phyloP scores from a whole-genome alignment of 1,140 invertebrate genomes.

The Philotrypesis tridentata region DNA sequence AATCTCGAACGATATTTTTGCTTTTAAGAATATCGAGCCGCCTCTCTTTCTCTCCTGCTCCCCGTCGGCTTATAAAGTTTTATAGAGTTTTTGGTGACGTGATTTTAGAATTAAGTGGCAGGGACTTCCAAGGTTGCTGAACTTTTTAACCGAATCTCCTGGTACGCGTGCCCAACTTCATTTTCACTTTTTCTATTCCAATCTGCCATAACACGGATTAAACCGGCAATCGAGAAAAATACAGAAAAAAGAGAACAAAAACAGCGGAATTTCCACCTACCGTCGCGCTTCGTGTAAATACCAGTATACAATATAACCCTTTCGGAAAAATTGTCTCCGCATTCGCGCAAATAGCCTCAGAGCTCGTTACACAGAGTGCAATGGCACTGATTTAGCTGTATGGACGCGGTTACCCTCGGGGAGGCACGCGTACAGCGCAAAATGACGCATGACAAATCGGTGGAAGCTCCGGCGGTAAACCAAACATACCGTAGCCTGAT shows the following conservation, averaged over 20 bases:
- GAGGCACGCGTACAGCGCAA: not conserved
- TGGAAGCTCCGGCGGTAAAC: slow-evolving; percentile 5
- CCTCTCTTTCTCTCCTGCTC: not conserved
- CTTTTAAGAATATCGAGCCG: slow-evolving; percentile 31
- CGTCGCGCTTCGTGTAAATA: too few relatives aligned
- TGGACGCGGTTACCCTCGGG: not conserved
- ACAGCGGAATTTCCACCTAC: too few relatives aligned
- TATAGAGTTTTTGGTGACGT: slow-evolving; percentile 20
- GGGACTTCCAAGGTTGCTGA: not conserved
- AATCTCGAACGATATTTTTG: slow-evolving; percentile 15
- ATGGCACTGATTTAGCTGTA: not conserved
- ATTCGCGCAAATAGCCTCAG: not conserved
- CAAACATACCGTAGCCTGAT: slow-evolving; percentile 25
- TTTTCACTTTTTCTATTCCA: not conserved
- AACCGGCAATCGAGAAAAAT: not conserved
- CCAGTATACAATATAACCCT: too few relatives aligned
- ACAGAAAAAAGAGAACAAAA: too few relatives aligned
- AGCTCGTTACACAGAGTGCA: slow-evolving; percentile 1
- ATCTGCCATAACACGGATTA: too few relatives aligned
- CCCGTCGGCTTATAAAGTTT: slow-evolving; percentile 28
- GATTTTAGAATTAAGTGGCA: slow-evolving; percentile 31
- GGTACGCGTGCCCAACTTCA: not conserved
- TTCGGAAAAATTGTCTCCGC: not conserved
- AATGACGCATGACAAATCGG: slow-evolving; percentile 37
- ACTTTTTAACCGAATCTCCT: slow-evolving; percentile 1